Evolutionary conservation across 2,888 invertebrate species (phyloP), one percentile per base, ranked within the genome.

Genomic region (Drosophila histrio): DNA sequence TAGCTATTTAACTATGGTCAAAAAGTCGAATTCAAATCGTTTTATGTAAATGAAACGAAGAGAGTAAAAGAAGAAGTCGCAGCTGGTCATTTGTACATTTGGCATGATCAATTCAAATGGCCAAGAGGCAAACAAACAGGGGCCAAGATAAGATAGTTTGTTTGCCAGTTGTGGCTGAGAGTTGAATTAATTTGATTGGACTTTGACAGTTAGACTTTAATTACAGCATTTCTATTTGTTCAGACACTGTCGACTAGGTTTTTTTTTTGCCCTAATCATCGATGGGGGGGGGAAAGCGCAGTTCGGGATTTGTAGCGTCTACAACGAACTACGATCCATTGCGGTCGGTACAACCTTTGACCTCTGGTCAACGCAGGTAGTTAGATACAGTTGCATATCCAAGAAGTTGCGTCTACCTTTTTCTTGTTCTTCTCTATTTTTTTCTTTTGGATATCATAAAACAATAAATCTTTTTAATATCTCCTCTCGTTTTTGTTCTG

Each of bases 391-490:
- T 78, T 82, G 75, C 75, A 70, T 47, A 43, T 50, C 19, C 36
- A 28, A 13, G 24, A n/a, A 1, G 28, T 19, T n/a, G 15, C 19
- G 19, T 70, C 36, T 56, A 58, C 66, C 77, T 71, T 72, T 68
- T n/a, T 11, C 26, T 26, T 15, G 1, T 26, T 7, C 3, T 21
- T 26, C 13, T 19, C n/a, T 28, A 3, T 28, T 36, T 30, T 41
- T 53, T 17, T 17, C 15, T 30, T 28, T 30, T 52, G 59, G 60
- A 84, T 84, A 82, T 82, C 85, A 82, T 87, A 87, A 82, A 78
- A 54, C 87, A 72, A 82, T 82, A 82, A 82, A 82, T 82, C 81
- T 87, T 81, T 84, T 82, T 82, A 87, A 87, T 82, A 87, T 84
- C 79, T 84, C 36, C 52, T 28, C 61, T 28, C 39, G 39, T 38